Evolutionary conservation across 2,113 vertebrate genomes (phyloP).

Genomic region (Meleagris gallopavo): DNA sequence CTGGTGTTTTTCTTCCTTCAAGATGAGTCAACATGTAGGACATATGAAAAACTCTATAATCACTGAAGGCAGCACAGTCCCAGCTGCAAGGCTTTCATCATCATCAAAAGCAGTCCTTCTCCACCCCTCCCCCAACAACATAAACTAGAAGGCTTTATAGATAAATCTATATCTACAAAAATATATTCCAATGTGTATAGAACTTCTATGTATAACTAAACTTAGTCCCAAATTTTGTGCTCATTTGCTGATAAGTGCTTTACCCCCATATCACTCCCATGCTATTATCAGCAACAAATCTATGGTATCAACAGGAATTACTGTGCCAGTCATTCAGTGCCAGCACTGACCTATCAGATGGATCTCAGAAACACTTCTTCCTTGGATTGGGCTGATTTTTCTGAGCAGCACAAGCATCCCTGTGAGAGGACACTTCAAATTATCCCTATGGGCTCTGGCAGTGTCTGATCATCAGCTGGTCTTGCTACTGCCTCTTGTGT

Average conservation of each 20-base stretch:
- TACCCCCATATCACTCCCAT: not conserved
- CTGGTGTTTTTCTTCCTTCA: not conserved
- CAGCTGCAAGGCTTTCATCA: not conserved
- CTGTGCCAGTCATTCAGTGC: not conserved
- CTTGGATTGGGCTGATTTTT: not conserved
- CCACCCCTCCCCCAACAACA: not conserved
- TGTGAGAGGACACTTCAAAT: not conserved
- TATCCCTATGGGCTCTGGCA: not conserved
- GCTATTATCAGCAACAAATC: not conserved
- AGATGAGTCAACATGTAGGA: not conserved
- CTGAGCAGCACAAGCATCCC: not conserved
- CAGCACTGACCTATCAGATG: not conserved
- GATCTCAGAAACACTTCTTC: not conserved
- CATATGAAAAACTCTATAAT: not conserved
- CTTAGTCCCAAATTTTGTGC: not conserved
- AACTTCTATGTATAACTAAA: not conserved
- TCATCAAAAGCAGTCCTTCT: not conserved
- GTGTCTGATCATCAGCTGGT: not conserved
- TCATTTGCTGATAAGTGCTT: not conserved
- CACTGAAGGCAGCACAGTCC: not conserved
- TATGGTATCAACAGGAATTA: not conserved
- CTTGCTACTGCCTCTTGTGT: not conserved
- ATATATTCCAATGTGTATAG: not conserved
- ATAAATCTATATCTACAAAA: not conserved
- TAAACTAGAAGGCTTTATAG: not conserved